Percentiles rank a stretch among this genome's conserved stretches.
phyloP scores from a whole-genome alignment of 2,797 vertebrate species.

The Pseudochirops cupreus region DNA sequence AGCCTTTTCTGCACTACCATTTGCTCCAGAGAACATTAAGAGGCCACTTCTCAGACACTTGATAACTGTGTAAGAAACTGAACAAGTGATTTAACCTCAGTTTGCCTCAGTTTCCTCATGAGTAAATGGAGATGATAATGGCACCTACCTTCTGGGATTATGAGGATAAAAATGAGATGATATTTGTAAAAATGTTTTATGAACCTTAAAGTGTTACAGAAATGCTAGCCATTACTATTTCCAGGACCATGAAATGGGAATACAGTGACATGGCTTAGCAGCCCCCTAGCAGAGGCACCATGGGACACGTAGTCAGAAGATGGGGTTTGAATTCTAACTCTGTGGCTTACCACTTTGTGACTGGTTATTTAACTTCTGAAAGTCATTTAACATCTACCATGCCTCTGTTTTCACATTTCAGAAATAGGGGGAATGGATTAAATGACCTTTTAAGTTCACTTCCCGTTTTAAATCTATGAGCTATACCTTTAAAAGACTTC shows the following conservation, averaged over 20 bases:
- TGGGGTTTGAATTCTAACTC: background rate
- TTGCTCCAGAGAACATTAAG: slow-evolving; percentile 2
- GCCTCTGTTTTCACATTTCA: background rate
- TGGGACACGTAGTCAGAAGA: background rate
- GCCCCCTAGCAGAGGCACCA: background rate
- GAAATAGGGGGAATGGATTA: background rate
- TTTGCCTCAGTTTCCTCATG: background rate
- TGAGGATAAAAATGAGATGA: background rate
- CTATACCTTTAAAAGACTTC: background rate
- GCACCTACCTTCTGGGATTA: background rate
- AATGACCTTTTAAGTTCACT: background rate
- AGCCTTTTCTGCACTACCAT: background rate
- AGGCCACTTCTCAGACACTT: background rate
- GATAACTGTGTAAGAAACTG: background rate
- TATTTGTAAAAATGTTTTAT: background rate
- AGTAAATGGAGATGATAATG: background rate
- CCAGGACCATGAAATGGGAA: background rate
- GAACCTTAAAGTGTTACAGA: background rate
- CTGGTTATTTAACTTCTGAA: background rate
- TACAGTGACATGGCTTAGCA: background rate
- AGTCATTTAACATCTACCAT: background rate
- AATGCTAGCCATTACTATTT: background rate
- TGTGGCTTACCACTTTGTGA: background rate
- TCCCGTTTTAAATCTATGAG: background rate
- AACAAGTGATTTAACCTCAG: background rate